phyloP scores from a whole-genome alignment of 37 sponge, comb jelly and placozoan species.

The Axinella damicornis region DNA sequence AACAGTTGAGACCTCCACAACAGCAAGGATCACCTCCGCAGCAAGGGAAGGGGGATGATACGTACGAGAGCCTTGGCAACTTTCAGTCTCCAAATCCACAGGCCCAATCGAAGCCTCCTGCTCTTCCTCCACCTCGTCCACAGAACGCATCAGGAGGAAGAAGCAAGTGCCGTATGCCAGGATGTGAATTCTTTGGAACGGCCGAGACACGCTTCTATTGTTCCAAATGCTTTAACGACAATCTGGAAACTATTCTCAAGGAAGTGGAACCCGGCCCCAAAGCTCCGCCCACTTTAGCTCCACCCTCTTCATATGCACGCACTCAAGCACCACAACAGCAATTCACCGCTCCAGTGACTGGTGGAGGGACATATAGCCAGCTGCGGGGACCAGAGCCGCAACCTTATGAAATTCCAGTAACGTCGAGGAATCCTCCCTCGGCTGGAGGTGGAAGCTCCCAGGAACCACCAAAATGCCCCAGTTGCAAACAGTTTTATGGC shows the following conservation, averaged over 20 bases:
- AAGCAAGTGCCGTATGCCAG: conserved; percentile 40
- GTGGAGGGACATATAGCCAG: background rate
- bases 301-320: background rate
- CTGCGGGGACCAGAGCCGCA: no score
- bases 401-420: no score
- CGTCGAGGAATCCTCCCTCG: no score
- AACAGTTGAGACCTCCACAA: no score
- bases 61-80: conserved; percentile 16
- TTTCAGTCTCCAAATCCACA: background rate
- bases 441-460: no score
- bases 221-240: conserved; percentile 52
- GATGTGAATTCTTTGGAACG: conserved; percentile 68
- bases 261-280: conserved; percentile 1
- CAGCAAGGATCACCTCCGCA: background rate
- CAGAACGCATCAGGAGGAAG: background rate
- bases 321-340: background rate
- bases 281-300: background rate
- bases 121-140: conserved; percentile 2
- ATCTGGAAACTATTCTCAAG: conserved; percentile 32
- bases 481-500: conserved; percentile 53
- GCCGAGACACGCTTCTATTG: conserved; percentile 54
- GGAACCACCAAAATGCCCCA: conserved; percentile 37
- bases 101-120: background rate
- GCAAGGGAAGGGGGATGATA: background rate
- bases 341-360: background rate